phyloP scores from a whole-genome alignment of 2,888 invertebrate species.

The Melolontha melolontha region DNA sequence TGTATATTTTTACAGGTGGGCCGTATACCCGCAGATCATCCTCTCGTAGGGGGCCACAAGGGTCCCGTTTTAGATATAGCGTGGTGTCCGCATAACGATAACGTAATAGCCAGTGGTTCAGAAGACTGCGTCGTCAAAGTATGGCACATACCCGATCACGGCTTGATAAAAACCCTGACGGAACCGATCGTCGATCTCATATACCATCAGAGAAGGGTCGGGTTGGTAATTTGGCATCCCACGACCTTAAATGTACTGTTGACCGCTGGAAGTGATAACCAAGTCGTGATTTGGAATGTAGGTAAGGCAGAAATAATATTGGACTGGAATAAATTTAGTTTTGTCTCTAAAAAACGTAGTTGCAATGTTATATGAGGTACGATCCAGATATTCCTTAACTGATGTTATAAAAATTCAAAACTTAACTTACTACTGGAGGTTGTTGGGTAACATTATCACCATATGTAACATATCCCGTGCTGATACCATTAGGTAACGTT shows the following conservation, averaged over 20 bases:
- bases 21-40: slow-evolving; percentile 93
- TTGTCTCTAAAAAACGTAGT: neutral
- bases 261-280: slow-evolving; percentile 93
- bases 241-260: slow-evolving; percentile 94
- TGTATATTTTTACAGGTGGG: slow-evolving; percentile 80
- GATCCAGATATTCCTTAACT: too few species aligned
- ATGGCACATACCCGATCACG: slow-evolving; percentile 96
- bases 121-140: slow-evolving; percentile 95
- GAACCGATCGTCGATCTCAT: slow-evolving; percentile 94
- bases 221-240: slow-evolving; percentile 96
- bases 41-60: slow-evolving; percentile 95
- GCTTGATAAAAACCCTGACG: slow-evolving; percentile 88
- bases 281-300: slow-evolving; percentile 69
- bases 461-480: too few species aligned
- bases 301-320: slow-evolving; percentile 53
- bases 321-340: neutral
- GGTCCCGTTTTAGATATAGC: slow-evolving; percentile 96
- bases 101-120: slow-evolving; percentile 96
- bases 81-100: slow-evolving; percentile 99
- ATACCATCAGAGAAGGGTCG: slow-evolving; percentile 92
- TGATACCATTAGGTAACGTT: too few species aligned
- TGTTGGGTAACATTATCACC: too few species aligned
- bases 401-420: too few species aligned
- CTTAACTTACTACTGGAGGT: too few species aligned
- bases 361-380: too few species aligned